A percentile compares a stretch with the other conserved stretches of the same genome.
phyloP scores from a whole-genome alignment of 2,113 vertebrate species.

The Tetraodon nigroviridis region DNA sequence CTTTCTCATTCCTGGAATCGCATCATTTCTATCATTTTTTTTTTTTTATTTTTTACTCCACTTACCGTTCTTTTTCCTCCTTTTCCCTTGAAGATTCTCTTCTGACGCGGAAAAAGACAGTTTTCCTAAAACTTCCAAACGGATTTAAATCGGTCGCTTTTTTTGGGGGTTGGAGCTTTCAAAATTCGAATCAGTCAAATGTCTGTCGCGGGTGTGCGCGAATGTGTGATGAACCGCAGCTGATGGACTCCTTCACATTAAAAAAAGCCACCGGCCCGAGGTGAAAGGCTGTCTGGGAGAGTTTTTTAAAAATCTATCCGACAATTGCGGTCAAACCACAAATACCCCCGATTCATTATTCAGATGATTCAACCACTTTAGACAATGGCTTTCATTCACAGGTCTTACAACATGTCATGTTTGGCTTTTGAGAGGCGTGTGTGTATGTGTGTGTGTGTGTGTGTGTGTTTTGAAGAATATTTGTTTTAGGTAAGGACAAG shows the following conservation, averaged over 20 bases:
- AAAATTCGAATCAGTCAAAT: no score
- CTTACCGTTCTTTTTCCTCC: not conserved
- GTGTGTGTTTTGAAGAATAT: constrained; percentile 3
- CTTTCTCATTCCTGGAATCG: not conserved
- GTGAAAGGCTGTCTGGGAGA: not conserved
- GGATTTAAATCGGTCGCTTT: no score
- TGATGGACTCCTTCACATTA: not conserved
- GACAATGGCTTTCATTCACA: constrained; percentile 60
- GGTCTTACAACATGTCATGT: constrained; percentile 39
- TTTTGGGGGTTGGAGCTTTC: no score
- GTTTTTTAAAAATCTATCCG: constrained; percentile 5
- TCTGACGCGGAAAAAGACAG: constrained; percentile 2
- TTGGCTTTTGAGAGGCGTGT: constrained; percentile 46
- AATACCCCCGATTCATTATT: constrained; percentile 14
- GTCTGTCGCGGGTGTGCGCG: no score
- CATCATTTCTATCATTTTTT: not conserved
- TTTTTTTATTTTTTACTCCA: no score
- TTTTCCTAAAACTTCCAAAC: not conserved
- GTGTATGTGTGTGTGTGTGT: no score
- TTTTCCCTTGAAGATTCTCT: not conserved
- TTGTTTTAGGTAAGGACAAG: constrained; percentile 22
- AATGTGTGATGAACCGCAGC: no score
- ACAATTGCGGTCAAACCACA: constrained; percentile 17
- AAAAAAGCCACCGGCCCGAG: constrained; percentile 20
- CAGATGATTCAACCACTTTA: constrained; percentile 29